A percentile compares a stretch with the other conserved stretches of the same genome.
Evolutionary conservation across 2,888 invertebrate species (phyloP).

Genomic region (Eupithecia insigniata): DNA sequence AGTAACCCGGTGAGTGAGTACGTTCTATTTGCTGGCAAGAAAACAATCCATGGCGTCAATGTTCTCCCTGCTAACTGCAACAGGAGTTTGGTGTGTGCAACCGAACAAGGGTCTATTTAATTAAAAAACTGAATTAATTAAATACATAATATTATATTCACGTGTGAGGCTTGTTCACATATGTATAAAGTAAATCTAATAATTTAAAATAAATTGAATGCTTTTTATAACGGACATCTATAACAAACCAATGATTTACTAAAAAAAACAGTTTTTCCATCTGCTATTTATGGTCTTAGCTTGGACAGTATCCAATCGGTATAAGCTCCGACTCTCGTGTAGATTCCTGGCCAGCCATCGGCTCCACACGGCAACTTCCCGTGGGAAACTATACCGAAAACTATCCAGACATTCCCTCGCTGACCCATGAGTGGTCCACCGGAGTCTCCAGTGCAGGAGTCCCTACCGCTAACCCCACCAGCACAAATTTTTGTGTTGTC

Average conservation of each 20-base stretch:
- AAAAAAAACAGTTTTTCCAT: background rate
- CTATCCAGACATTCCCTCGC: slow-evolving; percentile 77
- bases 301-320: slow-evolving; percentile 86
- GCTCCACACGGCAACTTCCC: slow-evolving; percentile 78
- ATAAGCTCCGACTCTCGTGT: slow-evolving; percentile 86
- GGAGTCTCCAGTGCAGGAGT: slow-evolving; percentile 88
- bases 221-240: background rate
- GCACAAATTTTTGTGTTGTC: slow-evolving; percentile 86
- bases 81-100: no score
- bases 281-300: slow-evolving; percentile 77
- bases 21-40: no score
- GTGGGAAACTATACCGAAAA: slow-evolving; percentile 84
- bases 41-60: no score
- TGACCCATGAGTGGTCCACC: slow-evolving; percentile 86
- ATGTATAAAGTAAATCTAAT: no score
- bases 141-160: background rate
- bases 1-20: no score
- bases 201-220: background rate
- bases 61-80: no score
- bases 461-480: slow-evolving; percentile 82
- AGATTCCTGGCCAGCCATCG: slow-evolving; percentile 88
- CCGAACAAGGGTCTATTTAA: no score
- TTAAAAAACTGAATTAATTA: no score
- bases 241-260: background rate
- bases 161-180: background rate